Percentiles rank a stretch among this genome's conserved stretches.
Conservation (phyloP, 2,797 vertebrate genomes). For the Bucorvus abyssinicus region DNA sequence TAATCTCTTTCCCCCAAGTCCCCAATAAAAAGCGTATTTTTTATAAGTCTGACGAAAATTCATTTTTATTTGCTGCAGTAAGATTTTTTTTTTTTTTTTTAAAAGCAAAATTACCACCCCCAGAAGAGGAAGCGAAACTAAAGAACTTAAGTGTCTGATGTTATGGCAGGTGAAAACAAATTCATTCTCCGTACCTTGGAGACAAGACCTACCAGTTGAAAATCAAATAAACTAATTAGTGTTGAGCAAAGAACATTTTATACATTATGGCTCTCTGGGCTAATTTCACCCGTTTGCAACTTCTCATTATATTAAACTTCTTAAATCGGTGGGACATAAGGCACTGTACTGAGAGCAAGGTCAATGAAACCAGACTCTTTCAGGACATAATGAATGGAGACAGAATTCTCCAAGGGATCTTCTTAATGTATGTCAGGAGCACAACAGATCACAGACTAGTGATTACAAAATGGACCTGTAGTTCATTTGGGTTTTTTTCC, state of each 20-base stretch:
- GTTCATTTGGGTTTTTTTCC: not conserved
- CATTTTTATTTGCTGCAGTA: not conserved
- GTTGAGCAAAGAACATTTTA: conserved; percentile 39
- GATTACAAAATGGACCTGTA: not conserved
- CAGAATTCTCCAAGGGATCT: conserved; percentile 50
- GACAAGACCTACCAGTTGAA: conserved; percentile 39
- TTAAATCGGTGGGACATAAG: conserved; percentile 43
- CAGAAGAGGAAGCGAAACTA: not conserved
- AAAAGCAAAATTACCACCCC: not conserved
- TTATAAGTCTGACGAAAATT: not conserved
- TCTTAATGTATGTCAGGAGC: conserved; percentile 43
- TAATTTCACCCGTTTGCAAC: conserved; percentile 33
- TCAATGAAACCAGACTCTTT: conserved; percentile 47
- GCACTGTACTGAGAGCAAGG: conserved; percentile 30
- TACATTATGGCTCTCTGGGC: conserved; percentile 18
- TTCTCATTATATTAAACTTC: conserved; percentile 18
- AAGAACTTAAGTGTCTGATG: not conserved
- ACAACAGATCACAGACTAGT: not conserved
- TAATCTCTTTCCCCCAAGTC: not conserved
- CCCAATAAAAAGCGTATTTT: not conserved
- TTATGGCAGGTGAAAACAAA: conserved; percentile 29
- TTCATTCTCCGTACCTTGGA: conserved; percentile 8
- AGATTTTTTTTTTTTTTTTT: not conserved
- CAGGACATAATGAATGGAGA: conserved; percentile 49
- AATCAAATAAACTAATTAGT: conserved; percentile 50